Evolutionary conservation across 2,888 invertebrate species (phyloP).

Genomic region (Operophtera brumata): DNA sequence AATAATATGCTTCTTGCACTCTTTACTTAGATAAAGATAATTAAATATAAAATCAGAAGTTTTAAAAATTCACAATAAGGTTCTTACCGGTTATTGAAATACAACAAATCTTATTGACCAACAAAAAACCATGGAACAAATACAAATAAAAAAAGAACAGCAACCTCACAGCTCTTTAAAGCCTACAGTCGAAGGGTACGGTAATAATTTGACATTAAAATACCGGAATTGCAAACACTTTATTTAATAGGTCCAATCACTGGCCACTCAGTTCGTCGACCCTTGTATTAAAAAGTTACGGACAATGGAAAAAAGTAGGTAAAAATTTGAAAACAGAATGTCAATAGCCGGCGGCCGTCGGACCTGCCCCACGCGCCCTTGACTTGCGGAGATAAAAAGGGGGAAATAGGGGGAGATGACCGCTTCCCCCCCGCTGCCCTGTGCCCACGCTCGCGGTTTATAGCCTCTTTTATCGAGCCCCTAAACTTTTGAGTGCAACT

Average conservation of each 20-base stretch:
- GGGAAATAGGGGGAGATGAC: conserved; percentile 62
- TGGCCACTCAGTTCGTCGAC: conserved; percentile 71
- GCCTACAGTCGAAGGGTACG: conserved; percentile 11
- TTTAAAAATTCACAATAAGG: too few relatives aligned
- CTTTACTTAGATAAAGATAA: too few relatives aligned
- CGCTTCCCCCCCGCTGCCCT: conserved; percentile 57
- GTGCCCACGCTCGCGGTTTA: conserved; percentile 63
- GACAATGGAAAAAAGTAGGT: conserved; percentile 78
- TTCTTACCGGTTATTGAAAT: too few relatives aligned
- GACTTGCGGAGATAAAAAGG: conserved; percentile 78
- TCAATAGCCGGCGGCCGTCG: conserved; percentile 79
- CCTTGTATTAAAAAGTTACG: conserved; percentile 76
- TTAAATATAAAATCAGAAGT: too few relatives aligned
- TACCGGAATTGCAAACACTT: conserved; percentile 43
- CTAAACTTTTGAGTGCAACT: conserved; percentile 60
- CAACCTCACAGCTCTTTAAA: conserved; percentile 2
- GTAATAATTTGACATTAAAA: conserved; percentile 43
- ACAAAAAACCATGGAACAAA: background rate
- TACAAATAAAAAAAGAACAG: background rate
- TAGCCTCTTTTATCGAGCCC: conserved; percentile 63
- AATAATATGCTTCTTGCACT: too few relatives aligned
- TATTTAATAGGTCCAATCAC: conserved; percentile 55
- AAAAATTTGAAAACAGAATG: conserved; percentile 79
- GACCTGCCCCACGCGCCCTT: conserved; percentile 80
- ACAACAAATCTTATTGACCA: background rate